Base-by-base conservation (phyloP, 2,797 vertebrate species). In the Karalla daura region DNA sequence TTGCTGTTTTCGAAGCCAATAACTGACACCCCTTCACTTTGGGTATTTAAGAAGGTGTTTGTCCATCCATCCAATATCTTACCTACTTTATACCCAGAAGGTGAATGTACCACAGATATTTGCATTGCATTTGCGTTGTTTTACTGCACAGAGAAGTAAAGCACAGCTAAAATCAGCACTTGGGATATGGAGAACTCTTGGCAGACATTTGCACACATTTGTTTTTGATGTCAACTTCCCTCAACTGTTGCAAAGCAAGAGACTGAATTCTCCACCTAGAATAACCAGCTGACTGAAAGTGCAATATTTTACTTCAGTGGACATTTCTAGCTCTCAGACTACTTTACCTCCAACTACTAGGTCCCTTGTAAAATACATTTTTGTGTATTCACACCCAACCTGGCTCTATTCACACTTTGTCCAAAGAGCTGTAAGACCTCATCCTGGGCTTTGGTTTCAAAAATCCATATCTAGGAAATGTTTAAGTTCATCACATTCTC, bases 271-370 rank as follows among this genome's bases (percentile, higher is more conserved):
- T 24, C 14, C 3, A 15, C 14, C 15, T 20, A 49, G 23, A 63
- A 32, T 30, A 39, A 53, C 12, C 12, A 7, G 41, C 8, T 60
- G 9, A 37, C 10, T 21, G 9, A 5, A 21, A 5, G 32, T 51
- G 18, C 18, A 55, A 28, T 36, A 25, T 61, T 61, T 37, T 24
- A 21, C n/a, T 27, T 46, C 67, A 43, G 27, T 28, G 7, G 21
- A 8, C 41, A 33, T 10, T 63, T 44, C n/a, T 21, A 43, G 41
- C 58, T 70, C 49, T 18, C 20, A 17, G 39, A 4, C 15, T 30
- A 6, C 28, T 30, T 5, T 32, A 20, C 13, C 14, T 8, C 7
- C 52, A 4, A 4, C 36, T 44, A 37, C 3, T 8, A 25, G 32
- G 28, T 49, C n/a, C 28, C 46, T 36, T 45, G 32, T 32, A 30